Conservation (phyloP, 2,797 vertebrate species). For the Peromyscus attwateri region DNA sequence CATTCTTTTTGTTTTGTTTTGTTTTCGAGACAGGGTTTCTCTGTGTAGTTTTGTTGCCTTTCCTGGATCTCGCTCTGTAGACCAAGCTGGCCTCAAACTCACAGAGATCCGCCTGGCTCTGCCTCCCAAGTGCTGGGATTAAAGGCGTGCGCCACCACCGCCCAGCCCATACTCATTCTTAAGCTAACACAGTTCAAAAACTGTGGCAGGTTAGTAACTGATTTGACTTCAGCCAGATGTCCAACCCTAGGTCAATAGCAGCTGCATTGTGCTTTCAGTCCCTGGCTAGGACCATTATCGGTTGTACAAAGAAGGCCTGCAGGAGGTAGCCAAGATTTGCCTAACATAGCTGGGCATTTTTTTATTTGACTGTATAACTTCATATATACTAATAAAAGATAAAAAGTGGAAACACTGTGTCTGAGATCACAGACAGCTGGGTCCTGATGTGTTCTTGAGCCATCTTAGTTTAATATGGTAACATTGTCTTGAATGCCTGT, state of each 20-base stretch:
- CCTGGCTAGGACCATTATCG: neutral
- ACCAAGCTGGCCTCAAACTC: no score
- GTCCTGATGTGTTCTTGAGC: constrained; percentile 9
- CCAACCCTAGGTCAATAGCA: neutral
- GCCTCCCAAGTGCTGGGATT: no score
- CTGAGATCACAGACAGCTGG: neutral
- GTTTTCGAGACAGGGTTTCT: no score
- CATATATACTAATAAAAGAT: neutral
- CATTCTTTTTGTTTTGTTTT: no score
- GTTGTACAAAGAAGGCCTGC: constrained; percentile 9
- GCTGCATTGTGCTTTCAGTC: neutral
- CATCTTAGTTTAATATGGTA: constrained; percentile 48
- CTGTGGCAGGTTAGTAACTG: neutral
- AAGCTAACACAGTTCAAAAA: neutral
- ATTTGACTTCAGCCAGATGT: neutral
- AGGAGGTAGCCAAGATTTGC: neutral
- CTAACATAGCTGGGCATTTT: neutral
- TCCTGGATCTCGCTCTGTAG: no score
- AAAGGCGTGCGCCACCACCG: no score
- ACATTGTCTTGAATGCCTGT: neutral
- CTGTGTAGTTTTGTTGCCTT: no score
- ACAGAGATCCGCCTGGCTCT: no score
- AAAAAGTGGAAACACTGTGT: neutral
- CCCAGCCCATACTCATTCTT: neutral
- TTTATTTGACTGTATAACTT: constrained; percentile 19